Evolutionary conservation across 2,888 invertebrate genomes (phyloP).

Genomic region (Monoplex corrugatus): DNA sequence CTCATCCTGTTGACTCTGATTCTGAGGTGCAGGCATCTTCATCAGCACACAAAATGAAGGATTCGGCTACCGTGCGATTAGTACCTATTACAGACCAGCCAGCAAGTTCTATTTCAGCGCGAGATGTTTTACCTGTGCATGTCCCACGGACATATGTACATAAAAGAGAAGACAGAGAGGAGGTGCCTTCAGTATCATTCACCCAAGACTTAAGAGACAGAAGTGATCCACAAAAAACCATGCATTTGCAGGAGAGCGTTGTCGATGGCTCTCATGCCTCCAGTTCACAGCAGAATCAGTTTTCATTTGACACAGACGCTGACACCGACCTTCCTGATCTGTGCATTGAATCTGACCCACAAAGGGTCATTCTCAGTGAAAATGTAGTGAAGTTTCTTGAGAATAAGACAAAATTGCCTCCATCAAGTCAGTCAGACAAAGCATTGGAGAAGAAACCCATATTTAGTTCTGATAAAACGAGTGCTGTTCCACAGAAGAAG

Average conservation of each 20-base stretch:
- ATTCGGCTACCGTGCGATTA: neutral
- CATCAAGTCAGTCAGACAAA: neutral
- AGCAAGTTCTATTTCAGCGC: no score
- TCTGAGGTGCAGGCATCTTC: no score
- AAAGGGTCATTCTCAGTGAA: neutral
- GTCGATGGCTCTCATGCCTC: neutral
- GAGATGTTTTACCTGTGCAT: no score
- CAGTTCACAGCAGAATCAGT: neutral
- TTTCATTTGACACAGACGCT: conserved; percentile 8
- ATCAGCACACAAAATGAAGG: no score
- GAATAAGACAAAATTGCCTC: neutral
- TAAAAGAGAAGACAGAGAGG: neutral
- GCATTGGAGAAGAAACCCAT: neutral
- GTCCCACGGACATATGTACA: no score
- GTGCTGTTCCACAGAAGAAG: neutral
- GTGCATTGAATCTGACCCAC: conserved; percentile 27
- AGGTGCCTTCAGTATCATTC: neutral
- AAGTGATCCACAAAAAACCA: no score
- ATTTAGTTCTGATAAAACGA: neutral
- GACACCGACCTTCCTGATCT: conserved; percentile 33
- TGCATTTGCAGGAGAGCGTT: no score
- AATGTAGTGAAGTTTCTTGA: neutral
- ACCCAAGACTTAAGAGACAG: neutral
- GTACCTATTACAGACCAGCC: no score
- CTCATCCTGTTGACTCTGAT: neutral